Evolutionary conservation across 35 echinoderm and acorn worm species (phyloP).

Genomic region (Lytechinus pictus): DNA sequence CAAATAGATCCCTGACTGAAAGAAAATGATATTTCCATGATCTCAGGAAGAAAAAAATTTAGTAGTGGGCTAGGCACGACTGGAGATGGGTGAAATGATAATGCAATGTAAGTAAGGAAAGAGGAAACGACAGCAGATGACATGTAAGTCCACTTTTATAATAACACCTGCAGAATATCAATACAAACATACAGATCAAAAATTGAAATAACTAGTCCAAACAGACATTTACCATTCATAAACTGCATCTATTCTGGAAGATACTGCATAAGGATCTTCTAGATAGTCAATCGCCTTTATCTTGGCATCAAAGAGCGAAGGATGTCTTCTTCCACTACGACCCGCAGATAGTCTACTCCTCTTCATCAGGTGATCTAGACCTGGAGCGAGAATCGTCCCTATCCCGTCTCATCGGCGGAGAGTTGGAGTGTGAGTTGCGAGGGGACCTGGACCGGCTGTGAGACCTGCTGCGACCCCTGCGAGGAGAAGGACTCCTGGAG

Average conservation of each 20-base stretch:
- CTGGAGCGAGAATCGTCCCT: neutral
- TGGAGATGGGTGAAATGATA: neutral
- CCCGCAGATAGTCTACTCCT: neutral
- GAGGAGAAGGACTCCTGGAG: neutral
- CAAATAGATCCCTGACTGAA: too few species aligned
- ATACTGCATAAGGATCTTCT: neutral
- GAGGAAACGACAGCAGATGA: neutral
- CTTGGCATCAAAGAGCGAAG: neutral
- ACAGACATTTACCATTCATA: slow-evolving; percentile 26
- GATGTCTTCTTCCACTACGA: neutral
- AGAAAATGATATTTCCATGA: too few species aligned
- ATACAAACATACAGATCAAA: neutral
- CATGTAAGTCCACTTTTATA: neutral
- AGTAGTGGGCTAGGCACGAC: neutral
- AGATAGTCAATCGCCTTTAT: neutral
- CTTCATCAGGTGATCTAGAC: slow-evolving; percentile 32
- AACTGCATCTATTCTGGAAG: slow-evolving; percentile 28
- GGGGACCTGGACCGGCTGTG: slow-evolving; percentile 46
- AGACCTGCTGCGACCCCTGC: slow-evolving; percentile 15
- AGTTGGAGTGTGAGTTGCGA: neutral
- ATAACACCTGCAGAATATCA: neutral
- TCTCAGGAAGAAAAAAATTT: neutral
- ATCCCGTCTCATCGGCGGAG: slow-evolving; percentile 3
- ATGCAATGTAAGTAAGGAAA: neutral
- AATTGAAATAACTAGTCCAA: neutral